These are phyloP conservation scores for Lagorchestes hirsutus DNA, from an alignment of 2,797 vertebrate genomes.

Conservation along the genomic window DNA sequence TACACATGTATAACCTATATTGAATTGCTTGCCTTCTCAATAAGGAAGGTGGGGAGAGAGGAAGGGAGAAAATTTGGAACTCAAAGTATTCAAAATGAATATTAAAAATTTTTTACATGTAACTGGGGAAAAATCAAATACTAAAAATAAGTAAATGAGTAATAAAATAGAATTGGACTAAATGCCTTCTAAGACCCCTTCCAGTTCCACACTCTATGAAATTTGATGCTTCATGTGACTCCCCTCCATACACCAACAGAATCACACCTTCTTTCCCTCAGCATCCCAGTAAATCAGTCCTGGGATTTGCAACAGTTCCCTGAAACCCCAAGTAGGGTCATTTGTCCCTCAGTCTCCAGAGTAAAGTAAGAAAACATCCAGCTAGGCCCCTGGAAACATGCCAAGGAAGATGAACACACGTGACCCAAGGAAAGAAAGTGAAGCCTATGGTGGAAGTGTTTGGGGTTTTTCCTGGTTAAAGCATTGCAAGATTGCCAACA, in stretches of 20 bases:
- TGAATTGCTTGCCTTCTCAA: no score
- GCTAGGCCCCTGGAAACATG: background rate
- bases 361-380: background rate
- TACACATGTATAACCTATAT: no score
- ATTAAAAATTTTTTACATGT: no score
- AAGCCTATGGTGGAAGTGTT: background rate
- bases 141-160: no score
- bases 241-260: background rate
- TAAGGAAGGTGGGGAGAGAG: no score
- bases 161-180: background rate
- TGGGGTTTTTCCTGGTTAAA: background rate
- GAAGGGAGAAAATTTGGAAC: no score
- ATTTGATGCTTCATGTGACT: background rate
- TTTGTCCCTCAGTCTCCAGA: background rate
- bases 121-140: no score
- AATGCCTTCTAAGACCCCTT: background rate
- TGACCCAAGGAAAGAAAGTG: background rate
- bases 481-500: background rate
- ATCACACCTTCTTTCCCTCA: background rate
- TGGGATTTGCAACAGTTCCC: background rate
- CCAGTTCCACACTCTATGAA: background rate
- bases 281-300: background rate
- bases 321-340: background rate
- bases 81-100: no score
- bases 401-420: background rate